Conservation (phyloP, 2,797 vertebrate genomes). For the Sebastiscus albofasciatus region DNA sequence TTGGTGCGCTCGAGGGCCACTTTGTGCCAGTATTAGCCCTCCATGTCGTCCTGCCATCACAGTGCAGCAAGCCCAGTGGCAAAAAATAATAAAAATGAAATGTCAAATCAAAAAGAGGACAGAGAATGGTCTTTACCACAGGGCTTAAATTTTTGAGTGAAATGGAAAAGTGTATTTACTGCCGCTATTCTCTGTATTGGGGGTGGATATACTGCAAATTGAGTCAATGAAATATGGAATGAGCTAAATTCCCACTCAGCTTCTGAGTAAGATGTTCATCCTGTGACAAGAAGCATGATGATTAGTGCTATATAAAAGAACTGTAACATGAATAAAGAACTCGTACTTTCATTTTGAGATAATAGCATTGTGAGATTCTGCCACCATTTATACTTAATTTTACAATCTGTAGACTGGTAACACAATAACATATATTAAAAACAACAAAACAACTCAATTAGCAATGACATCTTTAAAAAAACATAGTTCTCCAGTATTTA, state of each 20-base stretch:
- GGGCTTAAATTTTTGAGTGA: conserved; percentile 61
- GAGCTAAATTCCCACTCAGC: conserved; percentile 11
- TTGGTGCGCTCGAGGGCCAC: conserved; percentile 73
- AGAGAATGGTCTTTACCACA: conserved; percentile 67
- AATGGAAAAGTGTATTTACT: conserved; percentile 72
- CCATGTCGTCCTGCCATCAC: conserved; percentile 60
- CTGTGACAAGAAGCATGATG: not conserved
- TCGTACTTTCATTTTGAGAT: no score
- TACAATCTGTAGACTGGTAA: not conserved
- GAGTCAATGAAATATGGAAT: conserved; percentile 55
- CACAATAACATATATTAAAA: not conserved
- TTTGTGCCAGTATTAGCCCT: conserved; percentile 71
- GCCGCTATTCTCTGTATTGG: conserved; percentile 44
- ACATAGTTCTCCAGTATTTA: not conserved
- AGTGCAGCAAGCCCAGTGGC: conserved; percentile 58
- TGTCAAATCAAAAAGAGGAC: conserved; percentile 78
- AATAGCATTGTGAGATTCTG: not conserved
- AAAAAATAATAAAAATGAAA: conserved; percentile 76
- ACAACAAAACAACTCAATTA: not conserved
- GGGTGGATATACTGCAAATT: conserved; percentile 52
- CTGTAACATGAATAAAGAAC: not conserved
- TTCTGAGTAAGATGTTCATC: not conserved
- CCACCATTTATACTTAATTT: not conserved
- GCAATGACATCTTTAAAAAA: not conserved
- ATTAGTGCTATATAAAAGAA: not conserved